Evolutionary conservation across 2,797 vertebrate species (phyloP), one percentile per base, ranked within the genome.

Genomic region (Dipus sagitta): DNA sequence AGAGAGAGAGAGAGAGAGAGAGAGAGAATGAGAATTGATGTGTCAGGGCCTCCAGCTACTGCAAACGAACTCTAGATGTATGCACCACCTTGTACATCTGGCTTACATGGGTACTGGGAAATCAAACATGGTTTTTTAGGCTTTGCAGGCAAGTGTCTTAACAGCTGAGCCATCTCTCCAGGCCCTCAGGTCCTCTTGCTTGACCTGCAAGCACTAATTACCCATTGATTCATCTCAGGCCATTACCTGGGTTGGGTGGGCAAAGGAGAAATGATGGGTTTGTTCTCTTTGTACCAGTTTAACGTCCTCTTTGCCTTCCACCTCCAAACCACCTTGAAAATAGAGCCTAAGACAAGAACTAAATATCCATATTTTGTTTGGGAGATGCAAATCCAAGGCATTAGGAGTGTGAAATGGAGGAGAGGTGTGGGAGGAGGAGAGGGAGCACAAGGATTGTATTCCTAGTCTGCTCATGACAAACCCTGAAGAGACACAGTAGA

Each of bases 351-450:
- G 83, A 62, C 20, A 82, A 32, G 64, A 78, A 89, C 32, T 38
- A 83, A 82, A 60, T 21, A 62, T 9, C 21, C 8, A 62, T 15
- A 62, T 72, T 95, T 93, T 91, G 94, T 93, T 88, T 62, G 65
- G 47, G 82, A 68, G 70, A 18, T 47, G 13, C 42, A 90, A 85
- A 82, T 28, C 47, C 47, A 68, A 60, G 67, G 67, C 65, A 77
- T 5, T 52, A 23, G 52, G 85, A 18, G 6, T 77, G 13, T 24
- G 75, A 84, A 81, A 80, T 17, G 24, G 65, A 86, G 60, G 42
- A 1, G 3, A 78, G 47, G 47, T 4, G 32, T 65, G 83, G 28
- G 34, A 90, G 81, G 30, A 42, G 0, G 5, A n/a, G 62, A 18
- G 23, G 30, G 11, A 70, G 32, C 1, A 17, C 5, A 24, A 75